Evolutionary conservation across 2,113 vertebrate species (phyloP).

Genomic region (Azemiops feae): DNA sequence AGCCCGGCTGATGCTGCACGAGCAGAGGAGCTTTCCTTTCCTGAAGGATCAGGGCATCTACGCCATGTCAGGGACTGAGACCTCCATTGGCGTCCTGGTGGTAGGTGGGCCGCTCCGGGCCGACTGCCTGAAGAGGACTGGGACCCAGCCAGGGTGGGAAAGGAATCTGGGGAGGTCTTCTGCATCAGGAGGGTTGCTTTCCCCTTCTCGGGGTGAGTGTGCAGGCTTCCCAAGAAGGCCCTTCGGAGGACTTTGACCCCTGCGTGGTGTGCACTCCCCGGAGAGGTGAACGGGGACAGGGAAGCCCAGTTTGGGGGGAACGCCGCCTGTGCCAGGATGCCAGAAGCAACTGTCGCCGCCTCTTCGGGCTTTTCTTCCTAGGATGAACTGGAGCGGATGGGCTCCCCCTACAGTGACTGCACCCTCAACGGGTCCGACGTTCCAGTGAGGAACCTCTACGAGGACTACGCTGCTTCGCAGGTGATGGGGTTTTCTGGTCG

Average conservation of each 20-base stretch:
- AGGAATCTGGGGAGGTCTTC: neutral
- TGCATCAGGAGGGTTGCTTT: neutral
- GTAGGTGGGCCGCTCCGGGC: conserved; percentile 61
- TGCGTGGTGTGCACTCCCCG: rapidly evolving
- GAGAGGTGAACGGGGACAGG: neutral
- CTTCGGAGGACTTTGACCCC: neutral
- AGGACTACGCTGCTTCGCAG: conserved; percentile 67
- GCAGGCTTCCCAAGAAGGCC: neutral
- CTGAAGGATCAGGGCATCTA: conserved; percentile 80
- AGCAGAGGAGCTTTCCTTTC: conserved; percentile 78
- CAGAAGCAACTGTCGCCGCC: neutral
- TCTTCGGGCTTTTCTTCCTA: conserved; percentile 23
- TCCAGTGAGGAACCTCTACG: conserved; percentile 69
- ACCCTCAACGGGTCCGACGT: conserved; percentile 73
- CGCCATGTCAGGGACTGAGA: conserved; percentile 74
- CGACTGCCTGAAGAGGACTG: neutral
- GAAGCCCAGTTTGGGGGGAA: neutral
- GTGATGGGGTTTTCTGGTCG: conserved; percentile 64
- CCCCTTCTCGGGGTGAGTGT: no score
- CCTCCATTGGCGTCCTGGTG: conserved; percentile 79
- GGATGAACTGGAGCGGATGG: conserved; percentile 76
- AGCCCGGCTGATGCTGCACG: conserved; percentile 75
- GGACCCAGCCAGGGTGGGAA: neutral
- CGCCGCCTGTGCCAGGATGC: rapidly evolving
- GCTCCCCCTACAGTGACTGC: conserved; percentile 73